Conservation (phyloP, 2,797 vertebrate species). For the Tachyglossus aculeatus region DNA sequence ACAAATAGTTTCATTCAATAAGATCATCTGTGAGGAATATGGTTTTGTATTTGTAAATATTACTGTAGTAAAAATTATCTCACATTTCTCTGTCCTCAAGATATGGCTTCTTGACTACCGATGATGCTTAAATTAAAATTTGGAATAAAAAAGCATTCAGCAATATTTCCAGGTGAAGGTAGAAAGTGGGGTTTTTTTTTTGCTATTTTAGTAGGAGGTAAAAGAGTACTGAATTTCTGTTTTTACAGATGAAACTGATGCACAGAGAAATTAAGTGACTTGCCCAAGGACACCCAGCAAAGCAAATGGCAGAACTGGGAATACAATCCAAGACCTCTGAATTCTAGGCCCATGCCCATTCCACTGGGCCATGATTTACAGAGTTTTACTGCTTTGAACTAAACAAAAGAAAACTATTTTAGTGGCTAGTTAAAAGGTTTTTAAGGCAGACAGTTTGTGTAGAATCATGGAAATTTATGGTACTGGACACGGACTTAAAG, state of each 20-base stretch:
- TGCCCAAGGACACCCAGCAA: too few relatives aligned
- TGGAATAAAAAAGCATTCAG: slow-evolving; percentile 4
- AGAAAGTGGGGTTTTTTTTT: slow-evolving; percentile 11
- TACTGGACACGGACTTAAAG: slow-evolving; percentile 27
- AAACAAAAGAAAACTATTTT: slow-evolving; percentile 52
- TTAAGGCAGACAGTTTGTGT: slow-evolving; percentile 48
- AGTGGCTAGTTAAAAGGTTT: slow-evolving; percentile 55
- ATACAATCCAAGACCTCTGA: too few relatives aligned
- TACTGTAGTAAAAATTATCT: not conserved
- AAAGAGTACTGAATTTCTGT: too few relatives aligned
- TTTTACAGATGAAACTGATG: too few relatives aligned
- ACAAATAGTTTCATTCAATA: too few relatives aligned
- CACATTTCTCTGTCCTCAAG: not conserved
- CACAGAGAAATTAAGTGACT: too few relatives aligned
- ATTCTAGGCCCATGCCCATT: too few relatives aligned
- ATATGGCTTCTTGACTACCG: not conserved
- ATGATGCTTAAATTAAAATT: slow-evolving; percentile 4
- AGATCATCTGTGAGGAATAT: too few relatives aligned
- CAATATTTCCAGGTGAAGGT: not conserved
- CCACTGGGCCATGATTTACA: too few relatives aligned
- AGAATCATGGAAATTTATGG: slow-evolving; percentile 49
- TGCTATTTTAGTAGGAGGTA: too few relatives aligned
- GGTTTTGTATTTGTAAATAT: too few relatives aligned
- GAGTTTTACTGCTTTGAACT: slow-evolving; percentile 52
- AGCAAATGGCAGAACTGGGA: too few relatives aligned